Evolutionary conservation across 2,888 invertebrate species (phyloP).

Genomic region (Sinelater perroti): DNA sequence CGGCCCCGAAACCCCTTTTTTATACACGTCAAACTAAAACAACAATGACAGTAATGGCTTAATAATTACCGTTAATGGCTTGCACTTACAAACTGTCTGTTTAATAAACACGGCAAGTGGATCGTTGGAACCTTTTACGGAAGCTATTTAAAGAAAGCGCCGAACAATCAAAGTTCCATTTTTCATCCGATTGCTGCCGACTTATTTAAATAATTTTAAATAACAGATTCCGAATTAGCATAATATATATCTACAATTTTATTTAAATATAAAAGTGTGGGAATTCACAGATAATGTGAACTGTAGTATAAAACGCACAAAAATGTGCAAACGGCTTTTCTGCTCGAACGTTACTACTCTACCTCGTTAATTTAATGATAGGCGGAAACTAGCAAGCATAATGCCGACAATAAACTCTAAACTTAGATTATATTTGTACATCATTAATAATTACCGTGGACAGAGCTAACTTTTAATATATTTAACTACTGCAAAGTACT

Average conservation of each 20-base stretch:
- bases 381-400: too few relatives aligned
- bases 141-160: conserved; percentile 18
- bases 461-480: conserved; percentile 29
- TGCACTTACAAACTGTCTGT: conserved; percentile 46
- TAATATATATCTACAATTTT: too few relatives aligned
- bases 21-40: conserved; percentile 49
- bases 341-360: too few relatives aligned
- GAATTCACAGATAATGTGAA: too few relatives aligned
- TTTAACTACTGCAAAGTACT: conserved; percentile 20
- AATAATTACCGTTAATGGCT: conserved; percentile 55
- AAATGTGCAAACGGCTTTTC: too few relatives aligned
- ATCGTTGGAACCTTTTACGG: conserved; percentile 20
- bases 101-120: conserved; percentile 29
- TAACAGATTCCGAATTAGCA: too few relatives aligned
- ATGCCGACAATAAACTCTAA: conserved; percentile 28
- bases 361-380: too few relatives aligned
- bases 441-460: conserved; percentile 36
- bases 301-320: too few relatives aligned
- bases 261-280: too few relatives aligned
- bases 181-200: too few relatives aligned
- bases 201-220: too few relatives aligned
- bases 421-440: conserved; percentile 37
- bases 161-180: too few relatives aligned
- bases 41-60: conserved; percentile 51
- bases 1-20: conserved; percentile 34